phyloP scores from a whole-genome alignment of 2,113 vertebrate genomes.

The Myiozetetes cayanensis region DNA sequence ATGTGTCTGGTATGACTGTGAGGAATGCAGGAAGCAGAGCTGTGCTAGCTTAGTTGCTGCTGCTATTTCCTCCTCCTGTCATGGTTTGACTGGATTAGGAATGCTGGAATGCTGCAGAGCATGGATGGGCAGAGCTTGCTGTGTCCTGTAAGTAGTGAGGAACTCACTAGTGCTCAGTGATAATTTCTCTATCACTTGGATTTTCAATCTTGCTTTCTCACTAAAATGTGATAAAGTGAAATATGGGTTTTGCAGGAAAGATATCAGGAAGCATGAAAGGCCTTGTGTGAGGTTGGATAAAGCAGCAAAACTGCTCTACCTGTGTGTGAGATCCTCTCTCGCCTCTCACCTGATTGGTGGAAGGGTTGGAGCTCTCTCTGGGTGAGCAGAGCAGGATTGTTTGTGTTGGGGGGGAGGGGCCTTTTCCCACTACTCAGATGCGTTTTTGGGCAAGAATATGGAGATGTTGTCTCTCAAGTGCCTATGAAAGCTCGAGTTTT shows the following conservation, averaged over 20 bases:
- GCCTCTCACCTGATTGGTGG: not conserved
- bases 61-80: not conserved
- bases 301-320: not conserved
- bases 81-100: not conserved
- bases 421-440: accelerated
- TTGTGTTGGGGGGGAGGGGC: not conserved
- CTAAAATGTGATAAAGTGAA: not conserved
- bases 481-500: not conserved
- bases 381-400: accelerated
- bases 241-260: not conserved
- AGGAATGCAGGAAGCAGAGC: not conserved
- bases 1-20: not conserved
- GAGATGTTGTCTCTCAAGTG: not conserved
- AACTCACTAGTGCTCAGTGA: not conserved
- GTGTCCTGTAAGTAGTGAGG: not conserved
- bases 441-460: not conserved
- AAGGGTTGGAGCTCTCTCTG: not conserved
- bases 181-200: not conserved
- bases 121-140: not conserved
- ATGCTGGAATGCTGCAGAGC: not conserved
- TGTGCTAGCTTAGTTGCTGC: not conserved
- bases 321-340: not conserved
- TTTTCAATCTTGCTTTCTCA: not conserved
- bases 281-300: not conserved
- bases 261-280: not conserved